These are phyloP conservation scores for Cryptoprocta ferox DNA, from an alignment of 2,797 vertebrate species.

Conservation along the genomic window DNA sequence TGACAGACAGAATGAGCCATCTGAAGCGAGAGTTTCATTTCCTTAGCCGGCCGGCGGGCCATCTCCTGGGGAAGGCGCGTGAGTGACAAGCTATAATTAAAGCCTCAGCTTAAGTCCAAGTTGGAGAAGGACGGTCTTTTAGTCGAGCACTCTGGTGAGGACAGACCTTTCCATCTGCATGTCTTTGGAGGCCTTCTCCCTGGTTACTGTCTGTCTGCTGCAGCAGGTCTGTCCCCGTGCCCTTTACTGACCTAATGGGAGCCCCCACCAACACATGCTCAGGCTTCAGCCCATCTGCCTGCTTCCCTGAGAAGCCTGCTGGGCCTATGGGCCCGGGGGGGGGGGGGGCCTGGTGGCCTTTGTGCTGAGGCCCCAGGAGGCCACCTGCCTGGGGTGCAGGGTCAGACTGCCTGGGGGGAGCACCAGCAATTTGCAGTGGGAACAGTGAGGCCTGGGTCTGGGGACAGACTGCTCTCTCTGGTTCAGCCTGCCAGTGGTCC, in stretches of 20 bases:
- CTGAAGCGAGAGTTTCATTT: slow-evolving; percentile 77
- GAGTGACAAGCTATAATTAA: slow-evolving; percentile 81
- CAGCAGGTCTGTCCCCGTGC: background rate
- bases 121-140: background rate
- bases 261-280: background rate
- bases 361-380: background rate
- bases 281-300: background rate
- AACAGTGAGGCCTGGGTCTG: background rate
- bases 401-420: background rate
- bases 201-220: background rate
- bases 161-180: background rate
- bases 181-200: background rate
- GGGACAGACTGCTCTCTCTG: background rate
- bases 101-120: background rate
- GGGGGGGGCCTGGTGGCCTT: background rate
- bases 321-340: background rate
- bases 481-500: background rate
- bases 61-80: slow-evolving; percentile 58
- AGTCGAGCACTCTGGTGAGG: background rate
- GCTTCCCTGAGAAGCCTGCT: background rate
- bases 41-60: background rate
- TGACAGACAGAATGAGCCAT: slow-evolving; percentile 71
- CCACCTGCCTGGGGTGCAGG: background rate
- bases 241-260: background rate
- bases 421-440: accelerated